Conservation (phyloP, 1,140 invertebrate genomes). For the Lanistes nyassanus region DNA sequence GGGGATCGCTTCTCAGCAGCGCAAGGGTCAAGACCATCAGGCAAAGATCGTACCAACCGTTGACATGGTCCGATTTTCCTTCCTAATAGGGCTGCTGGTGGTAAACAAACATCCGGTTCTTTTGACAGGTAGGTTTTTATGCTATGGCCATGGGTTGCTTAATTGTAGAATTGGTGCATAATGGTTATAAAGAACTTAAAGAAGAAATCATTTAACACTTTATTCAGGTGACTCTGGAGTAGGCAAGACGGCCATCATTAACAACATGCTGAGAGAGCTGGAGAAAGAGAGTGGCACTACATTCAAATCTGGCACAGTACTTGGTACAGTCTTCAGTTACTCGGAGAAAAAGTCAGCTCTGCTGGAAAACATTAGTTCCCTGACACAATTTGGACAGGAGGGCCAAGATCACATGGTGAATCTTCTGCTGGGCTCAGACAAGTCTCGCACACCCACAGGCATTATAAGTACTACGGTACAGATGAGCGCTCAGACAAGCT, state of each 20-base stretch:
- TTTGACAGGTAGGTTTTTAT: conserved; percentile 58
- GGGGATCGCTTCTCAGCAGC: conserved; percentile 51
- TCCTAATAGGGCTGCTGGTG: conserved; percentile 61
- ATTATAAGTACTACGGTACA: conserved; percentile 59
- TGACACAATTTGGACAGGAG: conserved; percentile 51
- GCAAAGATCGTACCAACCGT: conserved; percentile 63
- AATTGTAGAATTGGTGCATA: too few species aligned
- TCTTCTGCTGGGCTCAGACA: conserved; percentile 40
- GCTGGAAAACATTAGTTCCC: conserved; percentile 58
- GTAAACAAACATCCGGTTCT: conserved; percentile 63
- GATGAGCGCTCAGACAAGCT: conserved; percentile 62
- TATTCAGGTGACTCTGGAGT: conserved; percentile 65
- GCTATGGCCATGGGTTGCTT: too few species aligned
- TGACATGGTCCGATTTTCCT: conserved; percentile 65
- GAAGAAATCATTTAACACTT: too few species aligned
- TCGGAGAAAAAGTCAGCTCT: conserved; percentile 59
- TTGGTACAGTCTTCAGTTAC: conserved; percentile 61
- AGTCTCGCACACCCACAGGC: conserved; percentile 47
- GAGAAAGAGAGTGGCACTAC: conserved; percentile 59
- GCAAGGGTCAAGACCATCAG: conserved; percentile 49
- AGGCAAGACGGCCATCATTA: conserved; percentile 65
- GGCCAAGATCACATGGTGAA: conserved; percentile 39
- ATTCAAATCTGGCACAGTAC: conserved; percentile 54
- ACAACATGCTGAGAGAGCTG: conserved; percentile 59
- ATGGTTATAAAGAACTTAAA: too few species aligned